Base-by-base conservation (phyloP, 2,888 invertebrate species). In the Aporophyla lueneburgensis region DNA sequence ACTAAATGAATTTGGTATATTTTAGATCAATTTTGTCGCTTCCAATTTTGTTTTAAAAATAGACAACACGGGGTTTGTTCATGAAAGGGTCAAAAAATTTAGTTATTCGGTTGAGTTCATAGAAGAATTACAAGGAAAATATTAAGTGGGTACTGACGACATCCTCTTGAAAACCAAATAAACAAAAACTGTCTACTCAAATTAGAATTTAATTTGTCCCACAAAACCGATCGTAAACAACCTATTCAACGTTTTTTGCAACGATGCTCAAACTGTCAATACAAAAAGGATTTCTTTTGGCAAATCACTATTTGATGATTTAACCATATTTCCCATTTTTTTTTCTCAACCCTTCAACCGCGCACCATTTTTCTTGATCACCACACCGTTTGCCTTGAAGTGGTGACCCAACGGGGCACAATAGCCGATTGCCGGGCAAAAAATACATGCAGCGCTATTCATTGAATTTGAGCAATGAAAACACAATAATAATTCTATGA, bases 381-480 rank as follows among this genome's bases (percentile, higher is more conserved):
- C 93, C 92, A 90, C 93, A 95, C 91, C 96, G 94, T 95, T 92
- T 85, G 90, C 89, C 92, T 92, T 96, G 90, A 94, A 96, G 96
- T 95, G 95, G 86, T 89, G 88, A 75, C 86, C 88, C 83, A 84
- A 82, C 85, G 72, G 89, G 78, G 95, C 93, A 96, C 96, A 93
- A 86, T 86, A 75, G 86, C 88, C 83, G 86, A 93, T 85, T 84
- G 70, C 86, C 89, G 82, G 88, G 71, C 90, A 93, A 95, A 94
- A 95, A 96, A 95, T 91, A 93, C 96, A 96, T 91, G 96, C 95
- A 92, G 96, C 46, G 96, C 94, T 90, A 96, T 96, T 96, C 95
- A 95, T 90, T 89, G 89, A 87, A 88, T 86, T 90, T 89, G 91
- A 92, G 94, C 94, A 94, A 96, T 93, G 94, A 96, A 96, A 96